Conservation (phyloP, 2,797 vertebrate genomes). For the Schizothorax lantsangensis region DNA sequence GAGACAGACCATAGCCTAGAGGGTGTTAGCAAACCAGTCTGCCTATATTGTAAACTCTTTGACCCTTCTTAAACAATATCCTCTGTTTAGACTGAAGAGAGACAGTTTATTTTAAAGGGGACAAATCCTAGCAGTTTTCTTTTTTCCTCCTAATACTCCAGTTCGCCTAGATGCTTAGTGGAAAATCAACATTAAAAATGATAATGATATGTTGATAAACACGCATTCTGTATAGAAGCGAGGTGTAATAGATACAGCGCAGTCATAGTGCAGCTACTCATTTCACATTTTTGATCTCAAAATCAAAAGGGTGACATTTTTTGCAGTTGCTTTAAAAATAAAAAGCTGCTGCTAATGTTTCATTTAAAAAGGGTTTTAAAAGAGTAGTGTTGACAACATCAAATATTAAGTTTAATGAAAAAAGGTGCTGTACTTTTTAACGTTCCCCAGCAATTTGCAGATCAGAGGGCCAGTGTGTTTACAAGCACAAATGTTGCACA, state of each 20-base stretch:
- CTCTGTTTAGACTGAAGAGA: background rate
- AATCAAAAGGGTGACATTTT: conserved; percentile 8
- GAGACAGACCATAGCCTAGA: conserved; percentile 23
- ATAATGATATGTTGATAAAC: background rate
- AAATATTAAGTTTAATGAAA: background rate
- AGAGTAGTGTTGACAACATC: conserved; percentile 3
- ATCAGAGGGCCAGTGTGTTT: background rate
- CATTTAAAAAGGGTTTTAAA: background rate
- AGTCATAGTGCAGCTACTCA: background rate
- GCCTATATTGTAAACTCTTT: conserved; percentile 21
- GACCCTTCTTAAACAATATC: conserved; percentile 24
- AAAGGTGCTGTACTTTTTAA: conserved; percentile 2
- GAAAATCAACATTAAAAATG: background rate
- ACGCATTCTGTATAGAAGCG: background rate
- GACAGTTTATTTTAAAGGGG: background rate
- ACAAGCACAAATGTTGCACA: conserved; percentile 30
- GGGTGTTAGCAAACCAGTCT: conserved; percentile 22
- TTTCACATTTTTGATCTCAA: background rate
- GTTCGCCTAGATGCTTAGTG: background rate
- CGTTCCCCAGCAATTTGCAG: background rate
- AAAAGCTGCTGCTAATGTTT: conserved; percentile 2
- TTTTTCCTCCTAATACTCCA: background rate
- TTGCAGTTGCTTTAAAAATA: conserved; percentile 8
- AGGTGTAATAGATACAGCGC: background rate
- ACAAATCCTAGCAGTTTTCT: background rate